Base-by-base conservation (phyloP, 2,797 vertebrate genomes). In the Esox lucius region DNA sequence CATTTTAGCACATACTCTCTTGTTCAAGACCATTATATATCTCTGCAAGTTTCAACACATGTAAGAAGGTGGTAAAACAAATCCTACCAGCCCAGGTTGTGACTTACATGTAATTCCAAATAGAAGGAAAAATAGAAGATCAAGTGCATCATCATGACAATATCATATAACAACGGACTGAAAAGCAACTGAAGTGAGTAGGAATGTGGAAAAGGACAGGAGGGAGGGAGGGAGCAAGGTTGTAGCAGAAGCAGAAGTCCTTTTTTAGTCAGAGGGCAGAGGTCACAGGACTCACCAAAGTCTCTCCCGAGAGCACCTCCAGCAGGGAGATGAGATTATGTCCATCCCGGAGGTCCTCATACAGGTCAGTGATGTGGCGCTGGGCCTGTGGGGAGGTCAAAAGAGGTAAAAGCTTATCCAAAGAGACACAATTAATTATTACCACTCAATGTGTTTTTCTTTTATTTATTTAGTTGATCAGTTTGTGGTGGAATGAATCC, bases 301-400 rank as follows among this genome's bases (percentile, higher is more conserved):
- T 96, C 87, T 98, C 96, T 81, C 96, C 97, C 0, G 97, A 98
- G 78, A 98, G 95, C 79, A 97, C 96, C 90, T 98, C 97, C 94
- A 98, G 94, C 83, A 98, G 92, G 2, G 97, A 98, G 91, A 98
- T 98, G 88, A 98, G 96, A 87, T 95, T 98, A 95, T 98, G 97
- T 84, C 97, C 97, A 92, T 98, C 97, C 19, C 97, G 89, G 74
- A 98, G 95, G 89, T 98, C 97, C 86, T 98, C 97, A 7, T 98
- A 98, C 66, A 98, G 92, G 88, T 98, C 97, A 6, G 94, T 96
- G 90, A 98, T 91, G n/a, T 98, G 96, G 72, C 96, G 93, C 91
- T 98, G 97, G 1, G 96, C 94, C 97, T 98, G 81, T 0, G n/a
- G 64, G 0, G 4, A 28, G n/a, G 77, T 46, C 17, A 75, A 0